Evolutionary conservation across 2,113 vertebrate species (phyloP).

Genomic region (Hyperopisus bebe): DNA sequence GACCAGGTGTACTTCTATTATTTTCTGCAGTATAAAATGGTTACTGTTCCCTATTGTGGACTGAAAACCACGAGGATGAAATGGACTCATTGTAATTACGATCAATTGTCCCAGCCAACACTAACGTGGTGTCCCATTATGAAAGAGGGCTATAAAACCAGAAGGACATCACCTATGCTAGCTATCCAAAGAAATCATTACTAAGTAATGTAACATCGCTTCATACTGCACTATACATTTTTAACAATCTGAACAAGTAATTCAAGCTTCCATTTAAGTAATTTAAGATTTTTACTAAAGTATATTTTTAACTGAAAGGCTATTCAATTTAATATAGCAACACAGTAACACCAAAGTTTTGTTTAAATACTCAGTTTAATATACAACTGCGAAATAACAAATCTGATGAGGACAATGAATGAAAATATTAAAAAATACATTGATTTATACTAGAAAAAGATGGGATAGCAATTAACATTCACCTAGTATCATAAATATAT

Average conservation of each 20-base stretch:
- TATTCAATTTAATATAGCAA: background rate
- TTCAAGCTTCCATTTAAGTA: background rate
- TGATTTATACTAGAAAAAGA: conserved; percentile 8
- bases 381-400: background rate
- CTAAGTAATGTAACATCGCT: background rate
- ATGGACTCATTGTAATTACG: background rate
- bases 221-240: background rate
- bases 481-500: conserved; percentile 24
- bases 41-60: background rate
- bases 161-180: background rate
- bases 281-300: background rate
- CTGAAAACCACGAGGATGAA: background rate
- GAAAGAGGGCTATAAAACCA: background rate
- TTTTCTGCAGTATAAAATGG: background rate
- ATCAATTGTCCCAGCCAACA: background rate
- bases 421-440: background rate
- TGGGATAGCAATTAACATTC: conserved; percentile 21
- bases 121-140: background rate
- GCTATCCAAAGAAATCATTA: background rate
- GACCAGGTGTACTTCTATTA: background rate
- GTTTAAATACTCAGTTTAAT: background rate
- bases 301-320: background rate
- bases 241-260: background rate
- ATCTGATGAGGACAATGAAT: background rate
- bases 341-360: background rate